Conservation (phyloP, 2,113 vertebrate species). For the Onychostruthus taczanowskii region DNA sequence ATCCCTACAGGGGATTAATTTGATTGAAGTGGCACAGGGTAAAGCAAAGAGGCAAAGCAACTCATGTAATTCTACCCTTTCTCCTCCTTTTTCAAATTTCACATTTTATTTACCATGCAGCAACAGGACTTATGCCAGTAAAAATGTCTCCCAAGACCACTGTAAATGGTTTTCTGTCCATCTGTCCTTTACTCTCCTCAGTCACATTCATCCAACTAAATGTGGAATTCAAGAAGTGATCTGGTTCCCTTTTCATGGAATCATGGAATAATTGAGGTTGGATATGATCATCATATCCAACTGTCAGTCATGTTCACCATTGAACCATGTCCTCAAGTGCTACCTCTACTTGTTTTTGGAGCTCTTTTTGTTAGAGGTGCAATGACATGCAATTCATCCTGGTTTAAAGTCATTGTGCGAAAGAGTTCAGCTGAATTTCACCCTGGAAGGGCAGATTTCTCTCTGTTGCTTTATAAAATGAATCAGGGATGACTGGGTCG, state of each 20-base stretch:
- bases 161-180: not conserved
- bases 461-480: not conserved
- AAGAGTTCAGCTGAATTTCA: not conserved
- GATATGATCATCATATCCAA: not conserved
- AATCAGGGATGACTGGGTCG: rapidly evolving
- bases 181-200: not conserved
- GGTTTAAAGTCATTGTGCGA: not conserved
- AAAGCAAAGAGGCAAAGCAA: not conserved
- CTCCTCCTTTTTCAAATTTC: not conserved
- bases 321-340: not conserved
- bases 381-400: not conserved
- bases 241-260: not conserved
- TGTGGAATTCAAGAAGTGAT: not conserved
- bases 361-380: not conserved
- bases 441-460: not conserved
- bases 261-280: not conserved
- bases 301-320: not conserved
- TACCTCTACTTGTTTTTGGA: not conserved
- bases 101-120: not conserved
- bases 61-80: not conserved
- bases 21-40: not conserved
- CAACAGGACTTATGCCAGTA: not conserved
- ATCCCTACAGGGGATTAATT: too few relatives aligned
- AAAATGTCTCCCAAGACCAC: not conserved
- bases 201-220: not conserved